Conservation (phyloP, 1,140 invertebrate species). For the Nixonia krombeini region DNA sequence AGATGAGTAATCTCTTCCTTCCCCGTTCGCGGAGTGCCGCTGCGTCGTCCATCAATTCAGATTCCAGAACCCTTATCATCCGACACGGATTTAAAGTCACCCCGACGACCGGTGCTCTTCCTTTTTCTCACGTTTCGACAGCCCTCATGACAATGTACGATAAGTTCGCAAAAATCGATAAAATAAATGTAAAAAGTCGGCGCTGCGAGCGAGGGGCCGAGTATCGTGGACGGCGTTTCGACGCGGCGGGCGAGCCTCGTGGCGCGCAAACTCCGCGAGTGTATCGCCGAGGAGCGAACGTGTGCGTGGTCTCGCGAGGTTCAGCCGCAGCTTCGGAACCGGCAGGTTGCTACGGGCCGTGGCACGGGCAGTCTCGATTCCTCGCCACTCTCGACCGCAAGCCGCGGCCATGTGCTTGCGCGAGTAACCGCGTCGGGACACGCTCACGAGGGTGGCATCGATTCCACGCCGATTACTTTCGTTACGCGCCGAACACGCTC, state of each 20-base stretch:
- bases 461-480: no score
- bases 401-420: constrained; percentile 45
- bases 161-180: constrained; percentile 44
- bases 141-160: constrained; percentile 32
- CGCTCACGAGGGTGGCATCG: background rate
- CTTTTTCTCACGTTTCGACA: constrained; percentile 2
- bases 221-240: constrained; percentile 18
- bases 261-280: constrained; percentile 38
- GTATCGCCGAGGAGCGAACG: constrained; percentile 31
- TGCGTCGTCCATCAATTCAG: background rate
- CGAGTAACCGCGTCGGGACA: constrained; percentile 1
- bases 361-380: constrained; percentile 38
- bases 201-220: constrained; percentile 14
- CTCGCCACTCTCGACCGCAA: constrained; percentile 4
- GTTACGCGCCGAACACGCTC: no score
- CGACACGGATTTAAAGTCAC: background rate
- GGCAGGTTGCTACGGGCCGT: constrained; percentile 56
- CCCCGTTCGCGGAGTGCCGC: background rate
- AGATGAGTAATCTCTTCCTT: background rate
- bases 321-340: constrained; percentile 42
- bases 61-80: constrained; percentile 13
- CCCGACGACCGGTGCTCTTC: background rate
- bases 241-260: background rate
- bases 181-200: constrained; percentile 45
- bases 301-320: constrained; percentile 42